Conservation (phyloP, 2,888 invertebrate genomes). For the Glaucopsyche alexis region DNA sequence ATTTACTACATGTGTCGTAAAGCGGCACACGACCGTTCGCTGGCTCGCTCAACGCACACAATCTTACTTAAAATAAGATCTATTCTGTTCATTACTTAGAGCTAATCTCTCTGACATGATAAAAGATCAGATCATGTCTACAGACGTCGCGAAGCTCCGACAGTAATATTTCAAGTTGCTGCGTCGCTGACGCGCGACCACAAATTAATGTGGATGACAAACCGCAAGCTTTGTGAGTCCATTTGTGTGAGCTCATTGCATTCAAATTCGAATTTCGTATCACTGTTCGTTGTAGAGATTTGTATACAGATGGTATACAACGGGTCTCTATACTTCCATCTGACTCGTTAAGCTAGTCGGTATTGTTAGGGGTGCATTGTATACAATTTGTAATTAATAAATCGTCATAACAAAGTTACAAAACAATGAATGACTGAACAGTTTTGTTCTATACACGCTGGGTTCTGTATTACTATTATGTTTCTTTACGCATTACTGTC, state of each 20-base stretch:
- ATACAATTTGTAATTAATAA: too few species aligned
- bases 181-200: neutral
- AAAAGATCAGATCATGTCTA: neutral
- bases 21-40: too few species aligned
- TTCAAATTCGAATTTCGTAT: conserved; percentile 1
- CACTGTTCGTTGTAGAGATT: neutral
- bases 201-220: conserved; percentile 7
- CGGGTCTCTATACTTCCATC: too few species aligned
- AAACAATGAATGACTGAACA: too few species aligned
- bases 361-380: too few species aligned
- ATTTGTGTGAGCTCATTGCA: conserved; percentile 7
- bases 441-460: too few species aligned
- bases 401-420: too few species aligned
- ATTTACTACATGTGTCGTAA: too few species aligned
- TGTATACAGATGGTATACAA: neutral
- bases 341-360: too few species aligned
- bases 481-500: too few species aligned
- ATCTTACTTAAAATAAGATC: neutral
- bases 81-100: neutral
- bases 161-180: conserved; percentile 4
- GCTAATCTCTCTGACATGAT: neutral
- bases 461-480: too few species aligned
- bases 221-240: neutral
- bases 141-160: neutral
- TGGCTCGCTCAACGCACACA: too few species aligned